These are phyloP conservation scores for Bombycilla garrulus DNA, from an alignment of 2,113 vertebrate species.

Conservation along the genomic window DNA sequence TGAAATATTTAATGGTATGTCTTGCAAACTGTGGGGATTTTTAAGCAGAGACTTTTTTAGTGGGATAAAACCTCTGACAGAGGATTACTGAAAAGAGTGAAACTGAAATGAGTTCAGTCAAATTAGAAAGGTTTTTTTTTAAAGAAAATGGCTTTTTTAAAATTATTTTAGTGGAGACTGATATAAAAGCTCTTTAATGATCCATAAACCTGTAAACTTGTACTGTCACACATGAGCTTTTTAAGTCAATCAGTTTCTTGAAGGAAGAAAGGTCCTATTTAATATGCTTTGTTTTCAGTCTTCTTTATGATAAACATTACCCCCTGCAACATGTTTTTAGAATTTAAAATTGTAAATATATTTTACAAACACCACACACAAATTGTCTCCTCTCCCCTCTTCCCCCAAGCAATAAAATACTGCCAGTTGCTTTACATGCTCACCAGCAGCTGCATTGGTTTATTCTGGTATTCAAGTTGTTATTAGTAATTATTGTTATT, in stretches of 20 bases:
- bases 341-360: conserved; percentile 75
- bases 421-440: conserved; percentile 76
- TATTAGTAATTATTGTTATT: conserved; percentile 75
- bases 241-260: neutral
- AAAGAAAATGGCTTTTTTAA: neutral
- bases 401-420: conserved; percentile 79
- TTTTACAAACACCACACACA: conserved; percentile 69
- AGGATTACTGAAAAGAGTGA: neutral
- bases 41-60: conserved; percentile 64
- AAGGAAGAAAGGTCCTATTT: conserved; percentile 54
- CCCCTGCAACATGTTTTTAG: conserved; percentile 25
- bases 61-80: conserved; percentile 49
- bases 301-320: conserved; percentile 45
- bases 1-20: conserved; percentile 51
- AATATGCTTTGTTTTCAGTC: conserved; percentile 67
- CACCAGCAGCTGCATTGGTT: conserved; percentile 77
- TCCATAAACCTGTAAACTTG: conserved; percentile 48
- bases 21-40: conserved; percentile 54
- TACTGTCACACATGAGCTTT: conserved; percentile 38
- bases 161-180: neutral
- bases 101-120: conserved; percentile 51
- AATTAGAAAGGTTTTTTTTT: conserved; percentile 20
- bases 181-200: conserved; percentile 42
- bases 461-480: conserved; percentile 74
- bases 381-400: conserved; percentile 36